Conservation (phyloP, 2,888 invertebrate species). For the Ochropacha duplaris region DNA sequence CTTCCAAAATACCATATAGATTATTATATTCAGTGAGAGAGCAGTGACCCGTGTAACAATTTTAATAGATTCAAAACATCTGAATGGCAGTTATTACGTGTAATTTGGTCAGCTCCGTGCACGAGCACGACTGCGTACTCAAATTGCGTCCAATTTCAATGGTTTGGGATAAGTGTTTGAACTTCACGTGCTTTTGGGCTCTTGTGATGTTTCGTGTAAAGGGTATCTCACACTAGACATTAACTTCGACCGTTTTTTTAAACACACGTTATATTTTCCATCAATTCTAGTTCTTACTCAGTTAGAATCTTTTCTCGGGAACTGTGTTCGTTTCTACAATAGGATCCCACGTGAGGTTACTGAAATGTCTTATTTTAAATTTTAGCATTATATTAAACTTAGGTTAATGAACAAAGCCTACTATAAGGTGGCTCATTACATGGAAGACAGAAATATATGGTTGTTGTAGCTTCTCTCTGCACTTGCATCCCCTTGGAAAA, state of each 20-base stretch:
- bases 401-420: too few species aligned
- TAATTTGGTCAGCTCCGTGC: slow-evolving; percentile 31
- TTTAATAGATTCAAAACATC: slow-evolving; percentile 41
- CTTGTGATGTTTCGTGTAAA: neutral
- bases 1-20: neutral
- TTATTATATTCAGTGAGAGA: slow-evolving; percentile 6
- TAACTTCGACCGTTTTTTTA: neutral
- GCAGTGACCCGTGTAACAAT: slow-evolving; percentile 32
- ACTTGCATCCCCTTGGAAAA: too few species aligned
- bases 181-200: slow-evolving; percentile 15
- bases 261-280: too few species aligned
- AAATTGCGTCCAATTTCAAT: slow-evolving; percentile 35
- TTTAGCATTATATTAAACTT: too few species aligned
- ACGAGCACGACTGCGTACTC: slow-evolving; percentile 13
- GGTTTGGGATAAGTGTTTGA: slow-evolving; percentile 25
- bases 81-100: slow-evolving; percentile 36
- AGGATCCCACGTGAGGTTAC: too few species aligned
- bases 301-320: too few species aligned
- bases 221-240: neutral
- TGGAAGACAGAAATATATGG: too few species aligned
- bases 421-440: too few species aligned
- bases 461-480: too few species aligned
- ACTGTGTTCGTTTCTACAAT: too few species aligned
- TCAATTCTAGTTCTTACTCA: too few species aligned
- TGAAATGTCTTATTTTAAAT: too few species aligned